Evolutionary conservation across 2,797 vertebrate species (phyloP).

Genomic region (Manis crassicaudata): DNA sequence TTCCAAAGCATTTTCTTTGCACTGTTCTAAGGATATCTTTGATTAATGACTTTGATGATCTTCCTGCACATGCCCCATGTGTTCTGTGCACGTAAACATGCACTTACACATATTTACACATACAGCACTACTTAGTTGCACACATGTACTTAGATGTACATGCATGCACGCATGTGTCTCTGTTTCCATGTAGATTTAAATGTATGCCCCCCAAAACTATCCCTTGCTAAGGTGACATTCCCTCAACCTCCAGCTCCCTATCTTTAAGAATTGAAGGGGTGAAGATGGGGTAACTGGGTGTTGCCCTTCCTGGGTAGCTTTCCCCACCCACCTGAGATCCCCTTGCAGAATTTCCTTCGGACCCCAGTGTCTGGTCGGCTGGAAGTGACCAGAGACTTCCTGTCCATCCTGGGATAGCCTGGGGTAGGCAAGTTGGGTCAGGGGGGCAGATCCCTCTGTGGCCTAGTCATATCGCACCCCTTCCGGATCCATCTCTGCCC

Average conservation of each 20-base stretch:
- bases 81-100: neutral
- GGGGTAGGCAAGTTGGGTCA: neutral
- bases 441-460: neutral
- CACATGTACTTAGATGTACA: neutral
- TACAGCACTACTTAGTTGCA: neutral
- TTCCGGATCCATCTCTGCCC: slow-evolving; percentile 84
- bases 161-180: rapidly evolving
- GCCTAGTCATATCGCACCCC: slow-evolving; percentile 46
- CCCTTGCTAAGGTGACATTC: neutral
- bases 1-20: slow-evolving; percentile 54
- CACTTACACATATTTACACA: rapidly evolving
- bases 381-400: neutral
- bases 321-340: neutral
- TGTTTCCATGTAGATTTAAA: neutral
- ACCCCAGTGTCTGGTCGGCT: neutral
- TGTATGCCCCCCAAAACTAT: neutral
- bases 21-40: neutral
- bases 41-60: slow-evolving; percentile 28
- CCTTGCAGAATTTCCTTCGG: neutral
- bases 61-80: neutral
- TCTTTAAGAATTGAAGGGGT: neutral
- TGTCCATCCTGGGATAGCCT: neutral
- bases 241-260: neutral
- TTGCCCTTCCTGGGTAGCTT: neutral
- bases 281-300: neutral